These are phyloP conservation scores for Limosa lapponica DNA, from an alignment of 2,797 vertebrate species.

Conservation along the genomic window DNA sequence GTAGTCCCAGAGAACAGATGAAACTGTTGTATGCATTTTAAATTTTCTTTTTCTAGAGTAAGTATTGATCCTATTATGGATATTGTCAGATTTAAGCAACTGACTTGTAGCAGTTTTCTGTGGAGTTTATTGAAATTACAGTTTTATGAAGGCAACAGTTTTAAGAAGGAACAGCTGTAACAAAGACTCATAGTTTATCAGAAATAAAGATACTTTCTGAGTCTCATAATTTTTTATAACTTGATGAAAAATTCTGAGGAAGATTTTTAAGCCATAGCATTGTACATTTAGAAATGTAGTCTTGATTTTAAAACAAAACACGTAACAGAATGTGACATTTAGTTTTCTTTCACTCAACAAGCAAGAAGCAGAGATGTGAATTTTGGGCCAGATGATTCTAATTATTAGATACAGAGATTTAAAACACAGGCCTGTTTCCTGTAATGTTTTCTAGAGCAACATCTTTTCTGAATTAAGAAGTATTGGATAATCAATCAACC, in stretches of 20 bases:
- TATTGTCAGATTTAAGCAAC: neutral
- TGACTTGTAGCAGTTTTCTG: neutral
- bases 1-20: neutral
- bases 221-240: neutral
- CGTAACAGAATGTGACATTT: neutral
- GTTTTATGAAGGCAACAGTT: neutral
- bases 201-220: neutral
- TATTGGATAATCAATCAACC: neutral
- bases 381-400: neutral
- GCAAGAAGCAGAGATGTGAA: neutral
- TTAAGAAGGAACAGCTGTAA: neutral
- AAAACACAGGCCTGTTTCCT: neutral
- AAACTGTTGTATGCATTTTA: neutral
- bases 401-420: neutral
- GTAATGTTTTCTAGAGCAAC: neutral
- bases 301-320: neutral
- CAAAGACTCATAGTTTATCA: neutral
- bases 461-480: neutral
- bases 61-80: neutral
- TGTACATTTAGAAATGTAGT: neutral
- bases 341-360: neutral
- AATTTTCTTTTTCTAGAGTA: neutral
- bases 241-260: neutral
- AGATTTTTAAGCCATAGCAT: neutral
- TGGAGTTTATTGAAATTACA: neutral